A percentile compares a stretch with the other conserved stretches of the same genome.
Evolutionary conservation across 2,888 invertebrate species (phyloP).

Genomic region (Drosophila seclusa): DNA sequence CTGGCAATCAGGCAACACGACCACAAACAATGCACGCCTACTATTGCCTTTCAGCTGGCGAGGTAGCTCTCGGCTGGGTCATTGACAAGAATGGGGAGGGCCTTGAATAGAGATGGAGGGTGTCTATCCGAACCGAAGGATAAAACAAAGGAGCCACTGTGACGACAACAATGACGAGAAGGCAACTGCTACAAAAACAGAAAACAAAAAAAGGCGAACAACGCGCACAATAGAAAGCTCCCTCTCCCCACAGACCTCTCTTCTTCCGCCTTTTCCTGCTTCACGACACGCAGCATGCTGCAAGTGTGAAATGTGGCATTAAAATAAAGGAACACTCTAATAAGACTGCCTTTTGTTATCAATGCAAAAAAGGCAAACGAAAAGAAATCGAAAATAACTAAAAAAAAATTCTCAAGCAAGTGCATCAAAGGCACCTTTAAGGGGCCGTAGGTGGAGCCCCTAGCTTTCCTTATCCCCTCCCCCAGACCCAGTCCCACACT

Average conservation of each 20-base stretch:
- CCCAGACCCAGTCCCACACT: no score
- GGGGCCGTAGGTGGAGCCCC: background rate
- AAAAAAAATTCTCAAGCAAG: slow-evolving; percentile 28
- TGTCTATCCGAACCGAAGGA: slow-evolving; percentile 20
- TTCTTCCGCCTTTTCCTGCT: background rate
- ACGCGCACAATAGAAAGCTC: slow-evolving; percentile 29
- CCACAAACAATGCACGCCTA: slow-evolving; percentile 40
- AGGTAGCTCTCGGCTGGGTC: slow-evolving; percentile 36
- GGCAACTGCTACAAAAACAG: slow-evolving; percentile 29
- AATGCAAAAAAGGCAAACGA: slow-evolving; percentile 45
- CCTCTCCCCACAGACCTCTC: background rate
- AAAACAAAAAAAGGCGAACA: slow-evolving; percentile 43
- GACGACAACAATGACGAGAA: slow-evolving; percentile 34
- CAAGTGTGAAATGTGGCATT: slow-evolving; percentile 74
- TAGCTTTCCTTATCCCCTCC: no score
- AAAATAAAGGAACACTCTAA: slow-evolving; percentile 78
- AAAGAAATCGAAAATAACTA: slow-evolving; percentile 11
- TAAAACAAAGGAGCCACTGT: slow-evolving; percentile 63
- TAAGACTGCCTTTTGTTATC: slow-evolving; percentile 75
- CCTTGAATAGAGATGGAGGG: background rate
- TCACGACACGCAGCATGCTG: slow-evolving; percentile 3
- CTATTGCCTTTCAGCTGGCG: slow-evolving; percentile 55
- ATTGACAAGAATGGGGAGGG: slow-evolving; percentile 19
- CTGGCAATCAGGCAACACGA: slow-evolving; percentile 18
- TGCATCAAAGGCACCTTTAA: slow-evolving; percentile 40